Percentiles rank a stretch among this genome's conserved stretches.
These are phyloP conservation scores for Actinostola sp. DNA, from an alignment of 92 coral and sea anemone genomes.

Conservation along the genomic window DNA sequence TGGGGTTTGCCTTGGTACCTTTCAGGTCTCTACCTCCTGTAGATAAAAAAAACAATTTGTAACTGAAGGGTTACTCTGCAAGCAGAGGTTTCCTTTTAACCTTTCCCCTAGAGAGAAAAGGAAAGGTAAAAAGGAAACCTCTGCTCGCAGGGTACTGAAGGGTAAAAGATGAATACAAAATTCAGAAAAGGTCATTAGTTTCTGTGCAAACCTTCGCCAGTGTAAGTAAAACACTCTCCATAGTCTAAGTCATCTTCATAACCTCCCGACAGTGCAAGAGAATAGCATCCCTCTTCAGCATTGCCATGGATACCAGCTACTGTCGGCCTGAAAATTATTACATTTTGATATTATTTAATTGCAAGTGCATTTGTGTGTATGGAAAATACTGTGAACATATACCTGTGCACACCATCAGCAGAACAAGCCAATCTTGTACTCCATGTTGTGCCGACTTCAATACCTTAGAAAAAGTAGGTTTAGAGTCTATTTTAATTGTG, in stretches of 20 bases:
- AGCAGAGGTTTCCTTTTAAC: too few relatives aligned
- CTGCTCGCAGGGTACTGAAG: too few relatives aligned
- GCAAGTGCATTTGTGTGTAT: too few relatives aligned
- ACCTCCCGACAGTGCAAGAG: conserved; percentile 93
- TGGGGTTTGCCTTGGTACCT: conserved; percentile 89
- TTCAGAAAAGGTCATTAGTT: too few relatives aligned
- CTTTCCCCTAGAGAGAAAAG: too few relatives aligned
- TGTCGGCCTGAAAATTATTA: conserved; percentile 39
- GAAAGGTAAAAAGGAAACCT: too few relatives aligned
- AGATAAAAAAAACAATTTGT: too few relatives aligned
- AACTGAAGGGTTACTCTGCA: too few relatives aligned
- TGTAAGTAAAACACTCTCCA: conserved; percentile 93
- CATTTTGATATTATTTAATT: too few relatives aligned
- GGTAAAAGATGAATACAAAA: neutral
- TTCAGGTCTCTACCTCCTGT: conserved; percentile 90
- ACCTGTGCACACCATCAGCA: conserved; percentile 93
- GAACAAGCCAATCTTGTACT: conserved; percentile 73
- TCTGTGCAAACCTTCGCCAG: conserved; percentile 98
- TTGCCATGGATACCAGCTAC: conserved; percentile 97
- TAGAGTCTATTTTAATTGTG: too few relatives aligned
- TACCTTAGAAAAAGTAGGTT: too few relatives aligned
- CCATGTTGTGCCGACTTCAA: conserved; percentile 82
- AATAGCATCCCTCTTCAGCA: conserved; percentile 84
- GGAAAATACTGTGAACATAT: neutral
- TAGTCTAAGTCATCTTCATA: conserved; percentile 95